Evolutionary conservation across 2,888 invertebrate genomes (phyloP), one percentile per base, ranked within the genome.

Genomic region (Linyphia triangularis): DNA sequence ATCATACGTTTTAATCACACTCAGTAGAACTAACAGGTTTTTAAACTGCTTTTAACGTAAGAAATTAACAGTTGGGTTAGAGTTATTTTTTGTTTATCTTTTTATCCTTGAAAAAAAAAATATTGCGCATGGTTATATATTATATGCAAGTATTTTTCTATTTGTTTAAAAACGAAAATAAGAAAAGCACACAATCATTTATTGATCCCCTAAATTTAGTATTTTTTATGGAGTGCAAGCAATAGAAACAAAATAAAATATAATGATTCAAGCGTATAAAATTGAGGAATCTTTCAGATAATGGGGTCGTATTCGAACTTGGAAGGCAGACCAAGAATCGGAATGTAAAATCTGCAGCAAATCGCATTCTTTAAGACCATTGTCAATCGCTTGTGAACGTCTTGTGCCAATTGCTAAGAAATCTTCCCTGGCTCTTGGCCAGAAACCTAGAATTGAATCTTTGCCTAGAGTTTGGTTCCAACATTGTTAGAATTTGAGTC

Each of bases 281-380:
- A n/a, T 51, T n/a, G 51, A 51, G 16, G 13, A 5, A 51, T 13
- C n/a, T 51, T 51, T 51, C 16, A n/a, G 13, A 5, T 51, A 51
- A 51, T 51, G 51, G 51, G 51, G 51, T 51, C n/a, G 13, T 16
- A 5, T 13, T n/a, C 3, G 51, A 51, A n/a, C 7, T n/a, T 33
- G 33, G 33, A 33, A 33, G 9, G 33, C 5, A 9, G 5, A 33
- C 9, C 4, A 33, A 51, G 51, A 10, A 13, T 51, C 51, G n/a
- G 51, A n/a, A 16, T 51, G 51, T 51, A 72, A 51, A 51, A 28
- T 72, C 72, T 72, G 40, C 51, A 24, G 30, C 28, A 72, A 72
- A 72, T 72, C 72, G 30, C 19, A 26, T 72, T 51, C 28, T 26
- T 57, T n/a, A 26, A 3, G 26, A 28, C 63, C 61, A 63, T 77